Evolutionary conservation across 2,797 vertebrate species (phyloP).

Genomic region (Sylvilagus floridanus): DNA sequence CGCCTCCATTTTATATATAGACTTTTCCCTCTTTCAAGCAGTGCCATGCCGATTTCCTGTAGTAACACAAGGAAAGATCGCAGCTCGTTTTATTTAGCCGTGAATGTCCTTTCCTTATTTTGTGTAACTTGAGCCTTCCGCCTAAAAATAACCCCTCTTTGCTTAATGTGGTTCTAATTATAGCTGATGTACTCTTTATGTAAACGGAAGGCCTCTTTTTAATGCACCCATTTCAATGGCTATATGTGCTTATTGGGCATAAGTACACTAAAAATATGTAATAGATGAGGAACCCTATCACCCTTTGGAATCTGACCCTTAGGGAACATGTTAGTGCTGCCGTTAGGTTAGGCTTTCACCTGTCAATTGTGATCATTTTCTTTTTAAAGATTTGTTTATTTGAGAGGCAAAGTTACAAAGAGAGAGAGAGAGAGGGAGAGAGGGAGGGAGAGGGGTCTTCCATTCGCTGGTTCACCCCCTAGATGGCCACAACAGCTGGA

Average conservation of each 20-base stretch:
- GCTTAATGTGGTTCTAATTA: slow-evolving; percentile 71
- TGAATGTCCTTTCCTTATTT: slow-evolving; percentile 72
- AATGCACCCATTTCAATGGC: neutral
- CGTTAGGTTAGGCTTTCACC: neutral
- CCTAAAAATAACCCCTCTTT: slow-evolving; percentile 78
- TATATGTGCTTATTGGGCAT: neutral
- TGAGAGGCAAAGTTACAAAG: no score
- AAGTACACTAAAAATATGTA: neutral
- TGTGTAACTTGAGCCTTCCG: slow-evolving; percentile 72
- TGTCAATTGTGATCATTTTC: slow-evolving; percentile 2
- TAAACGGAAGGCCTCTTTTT: slow-evolving; percentile 37
- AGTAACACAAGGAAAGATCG: slow-evolving; percentile 63
- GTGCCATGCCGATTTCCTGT: slow-evolving; percentile 56
- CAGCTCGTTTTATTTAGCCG: slow-evolving; percentile 59
- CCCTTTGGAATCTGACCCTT: neutral
- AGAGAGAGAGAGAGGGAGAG: no score
- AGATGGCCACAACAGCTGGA: no score
- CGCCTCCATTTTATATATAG: slow-evolving; percentile 59
- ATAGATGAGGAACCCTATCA: neutral
- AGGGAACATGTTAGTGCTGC: neutral
- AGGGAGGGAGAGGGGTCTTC: no score
- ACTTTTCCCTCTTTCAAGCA: slow-evolving; percentile 5
- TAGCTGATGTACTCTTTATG: slow-evolving; percentile 63
- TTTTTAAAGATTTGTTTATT: neutral
- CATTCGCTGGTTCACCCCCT: no score